Conservation (phyloP, 2,113 vertebrate species). For the Apus apus region DNA sequence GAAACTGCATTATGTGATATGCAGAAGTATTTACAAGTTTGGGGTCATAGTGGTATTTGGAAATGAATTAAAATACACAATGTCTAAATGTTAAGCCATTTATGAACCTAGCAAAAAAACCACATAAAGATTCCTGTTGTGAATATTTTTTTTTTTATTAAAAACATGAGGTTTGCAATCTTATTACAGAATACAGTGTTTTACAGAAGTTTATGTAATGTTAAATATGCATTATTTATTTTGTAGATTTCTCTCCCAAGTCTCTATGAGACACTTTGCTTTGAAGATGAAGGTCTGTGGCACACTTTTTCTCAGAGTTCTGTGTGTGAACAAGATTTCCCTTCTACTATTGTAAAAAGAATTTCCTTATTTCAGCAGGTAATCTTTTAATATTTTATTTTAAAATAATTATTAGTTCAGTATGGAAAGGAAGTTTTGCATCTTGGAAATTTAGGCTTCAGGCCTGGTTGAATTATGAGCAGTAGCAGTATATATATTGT, state of each 20-base stretch:
- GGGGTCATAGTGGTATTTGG: background rate
- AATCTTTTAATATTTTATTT: slow-evolving; percentile 21
- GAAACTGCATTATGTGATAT: background rate
- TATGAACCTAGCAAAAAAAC: too few species aligned
- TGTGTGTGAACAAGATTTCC: slow-evolving; percentile 92
- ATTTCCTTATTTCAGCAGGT: slow-evolving; percentile 96
- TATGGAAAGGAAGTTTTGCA: background rate
- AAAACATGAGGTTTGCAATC: too few species aligned
- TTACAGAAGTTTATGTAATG: too few species aligned
- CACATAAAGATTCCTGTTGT: too few species aligned
- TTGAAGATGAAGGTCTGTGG: slow-evolving; percentile 90
- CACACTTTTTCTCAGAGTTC: slow-evolving; percentile 87
- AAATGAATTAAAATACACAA: background rate
- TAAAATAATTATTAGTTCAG: background rate
- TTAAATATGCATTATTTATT: background rate
- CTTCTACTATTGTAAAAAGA: slow-evolving; percentile 83
- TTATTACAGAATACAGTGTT: too few species aligned
- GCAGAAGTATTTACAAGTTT: background rate
- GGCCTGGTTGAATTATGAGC: background rate
- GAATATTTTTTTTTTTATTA: too few species aligned
- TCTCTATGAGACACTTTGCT: slow-evolving; percentile 87
- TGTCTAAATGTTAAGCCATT: background rate
- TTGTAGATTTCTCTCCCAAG: slow-evolving; percentile 86
- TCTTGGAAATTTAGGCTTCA: background rate
- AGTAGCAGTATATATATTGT: background rate